Conservation (phyloP, 2,113 vertebrate genomes). For the Tychaedon coryphoeus region DNA sequence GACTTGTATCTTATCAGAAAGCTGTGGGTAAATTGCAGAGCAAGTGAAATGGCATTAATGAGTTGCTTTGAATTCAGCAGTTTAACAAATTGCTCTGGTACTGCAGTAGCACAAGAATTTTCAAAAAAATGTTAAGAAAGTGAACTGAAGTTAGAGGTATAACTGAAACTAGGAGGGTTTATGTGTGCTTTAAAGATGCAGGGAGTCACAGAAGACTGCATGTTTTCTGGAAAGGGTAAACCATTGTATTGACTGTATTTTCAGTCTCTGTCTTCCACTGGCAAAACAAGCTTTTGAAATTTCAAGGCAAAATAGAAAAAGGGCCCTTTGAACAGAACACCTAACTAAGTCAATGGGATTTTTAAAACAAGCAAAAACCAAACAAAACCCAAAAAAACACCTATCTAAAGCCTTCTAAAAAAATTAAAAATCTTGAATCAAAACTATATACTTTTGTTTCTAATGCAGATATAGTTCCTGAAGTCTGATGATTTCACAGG, state of each 20-base stretch:
- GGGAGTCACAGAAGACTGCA: background rate
- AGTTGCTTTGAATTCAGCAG: background rate
- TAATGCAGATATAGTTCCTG: background rate
- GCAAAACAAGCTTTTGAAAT: background rate
- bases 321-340: background rate
- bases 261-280: background rate
- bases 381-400: background rate
- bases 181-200: fast-evolving
- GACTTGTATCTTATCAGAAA: background rate
- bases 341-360: background rate
- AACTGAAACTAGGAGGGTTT: background rate
- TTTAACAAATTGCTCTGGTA: background rate
- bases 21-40: background rate
- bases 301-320: background rate
- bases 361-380: too few relatives aligned
- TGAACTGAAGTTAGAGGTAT: background rate
- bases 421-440: background rate
- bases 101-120: background rate
- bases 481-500: background rate
- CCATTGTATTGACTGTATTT: background rate
- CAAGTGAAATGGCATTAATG: background rate
- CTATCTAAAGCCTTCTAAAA: background rate
- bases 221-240: background rate
- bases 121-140: background rate
- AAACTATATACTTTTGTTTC: background rate